These are phyloP conservation scores for Spinibarbus caldwelli DNA, from an alignment of 2,797 vertebrate species.

Conservation along the genomic window DNA sequence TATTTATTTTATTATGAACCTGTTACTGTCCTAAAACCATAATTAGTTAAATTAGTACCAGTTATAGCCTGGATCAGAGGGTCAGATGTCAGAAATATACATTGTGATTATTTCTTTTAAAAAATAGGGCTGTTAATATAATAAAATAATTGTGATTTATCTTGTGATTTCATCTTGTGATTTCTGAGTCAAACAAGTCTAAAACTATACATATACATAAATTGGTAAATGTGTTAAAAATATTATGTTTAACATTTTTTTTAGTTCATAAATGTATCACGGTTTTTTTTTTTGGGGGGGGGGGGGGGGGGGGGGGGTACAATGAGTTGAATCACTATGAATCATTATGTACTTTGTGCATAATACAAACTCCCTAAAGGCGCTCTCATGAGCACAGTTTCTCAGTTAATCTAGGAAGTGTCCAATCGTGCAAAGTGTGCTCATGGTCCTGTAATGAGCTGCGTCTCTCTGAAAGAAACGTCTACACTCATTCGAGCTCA, in stretches of 20 bases:
- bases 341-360: constrained; percentile 34
- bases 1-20: neutral
- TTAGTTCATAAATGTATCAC: neutral
- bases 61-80: neutral
- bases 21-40: neutral
- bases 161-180: neutral
- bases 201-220: neutral
- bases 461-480: constrained; percentile 5
- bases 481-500: constrained; percentile 18
- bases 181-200: neutral
- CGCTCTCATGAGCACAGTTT: constrained; percentile 34
- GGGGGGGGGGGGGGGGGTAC: neutral
- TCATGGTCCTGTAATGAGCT: constrained; percentile 25
- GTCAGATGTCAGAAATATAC: neutral
- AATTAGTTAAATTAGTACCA: neutral
- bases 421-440: constrained; percentile 23
- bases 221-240: neutral
- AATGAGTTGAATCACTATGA: constrained; percentile 31
- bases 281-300: neutral
- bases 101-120: neutral
- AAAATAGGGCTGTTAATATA: neutral
- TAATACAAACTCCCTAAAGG: constrained; percentile 21
- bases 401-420: constrained; percentile 29
- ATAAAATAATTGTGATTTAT: neutral
- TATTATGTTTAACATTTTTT: neutral